These are phyloP conservation scores for Cochlearius cochlearius DNA, from an alignment of 2,113 vertebrate genomes.

Conservation along the genomic window DNA sequence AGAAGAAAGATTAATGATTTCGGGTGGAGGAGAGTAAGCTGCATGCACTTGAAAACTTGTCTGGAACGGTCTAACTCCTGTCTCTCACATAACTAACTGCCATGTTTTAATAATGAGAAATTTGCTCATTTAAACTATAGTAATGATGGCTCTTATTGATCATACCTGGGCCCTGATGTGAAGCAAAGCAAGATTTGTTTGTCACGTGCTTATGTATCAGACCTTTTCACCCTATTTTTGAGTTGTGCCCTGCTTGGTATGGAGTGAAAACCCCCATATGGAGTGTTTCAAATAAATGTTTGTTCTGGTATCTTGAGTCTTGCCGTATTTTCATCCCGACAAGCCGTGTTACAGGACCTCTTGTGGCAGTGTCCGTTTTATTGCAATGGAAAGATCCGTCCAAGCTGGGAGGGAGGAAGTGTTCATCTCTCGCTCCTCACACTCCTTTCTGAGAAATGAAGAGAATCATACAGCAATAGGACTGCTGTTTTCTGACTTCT, in stretches of 20 bases:
- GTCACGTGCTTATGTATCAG: background rate
- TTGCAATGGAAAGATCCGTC: background rate
- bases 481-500: conserved; percentile 10
- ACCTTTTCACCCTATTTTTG: background rate
- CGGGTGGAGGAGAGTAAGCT: background rate
- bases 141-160: background rate
- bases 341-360: background rate
- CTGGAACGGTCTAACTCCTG: background rate
- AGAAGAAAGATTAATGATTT: background rate
- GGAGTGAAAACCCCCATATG: background rate
- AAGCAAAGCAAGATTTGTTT: background rate
- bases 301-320: background rate
- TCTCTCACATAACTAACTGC: background rate
- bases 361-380: background rate
- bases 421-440: background rate
- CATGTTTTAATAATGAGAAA: background rate
- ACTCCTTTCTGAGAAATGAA: background rate
- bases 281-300: background rate
- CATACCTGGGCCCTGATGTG: background rate
- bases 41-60: background rate
- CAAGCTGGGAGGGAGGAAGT: background rate
- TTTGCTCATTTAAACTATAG: background rate
- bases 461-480: background rate
- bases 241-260: background rate
- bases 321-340: background rate